These are phyloP conservation scores for Synaphobranchus kaupii DNA, from an alignment of 2,797 vertebrate genomes.

Conservation along the genomic window DNA sequence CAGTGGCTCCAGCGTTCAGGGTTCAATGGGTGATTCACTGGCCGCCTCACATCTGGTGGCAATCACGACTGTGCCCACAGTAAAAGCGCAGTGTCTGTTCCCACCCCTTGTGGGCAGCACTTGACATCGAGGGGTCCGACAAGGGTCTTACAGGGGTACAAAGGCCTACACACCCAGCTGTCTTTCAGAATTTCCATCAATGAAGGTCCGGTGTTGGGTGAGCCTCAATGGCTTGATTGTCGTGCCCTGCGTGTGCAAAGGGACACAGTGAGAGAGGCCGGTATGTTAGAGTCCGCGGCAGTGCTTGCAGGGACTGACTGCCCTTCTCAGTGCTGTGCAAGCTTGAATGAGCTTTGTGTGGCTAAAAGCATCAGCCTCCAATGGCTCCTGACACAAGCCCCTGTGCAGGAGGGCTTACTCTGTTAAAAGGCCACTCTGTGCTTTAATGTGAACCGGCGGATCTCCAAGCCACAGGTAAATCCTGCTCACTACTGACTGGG, in stretches of 20 bases:
- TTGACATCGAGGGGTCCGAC: not conserved
- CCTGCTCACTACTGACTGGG: not conserved
- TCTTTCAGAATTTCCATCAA: conserved; percentile 11
- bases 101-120: not conserved
- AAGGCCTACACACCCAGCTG: conserved; percentile 9
- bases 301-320: not conserved
- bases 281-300: not conserved
- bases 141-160: not conserved
- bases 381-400: not conserved
- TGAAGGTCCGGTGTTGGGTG: not conserved
- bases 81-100: not conserved
- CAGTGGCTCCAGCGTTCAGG: not conserved
- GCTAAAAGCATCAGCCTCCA: not conserved
- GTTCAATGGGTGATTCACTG: conserved; percentile 17
- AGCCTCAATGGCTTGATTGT: not conserved
- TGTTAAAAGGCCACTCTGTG: conserved; percentile 13
- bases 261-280: not conserved
- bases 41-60: not conserved
- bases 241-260: not conserved
- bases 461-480: not conserved
- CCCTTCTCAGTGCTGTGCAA: conserved; percentile 12
- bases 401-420: not conserved
- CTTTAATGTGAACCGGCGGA: not conserved
- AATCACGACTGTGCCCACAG: not conserved
- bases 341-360: conserved; percentile 23